phyloP scores from a whole-genome alignment of 2,113 vertebrate genomes.

The Colaptes auratus region DNA sequence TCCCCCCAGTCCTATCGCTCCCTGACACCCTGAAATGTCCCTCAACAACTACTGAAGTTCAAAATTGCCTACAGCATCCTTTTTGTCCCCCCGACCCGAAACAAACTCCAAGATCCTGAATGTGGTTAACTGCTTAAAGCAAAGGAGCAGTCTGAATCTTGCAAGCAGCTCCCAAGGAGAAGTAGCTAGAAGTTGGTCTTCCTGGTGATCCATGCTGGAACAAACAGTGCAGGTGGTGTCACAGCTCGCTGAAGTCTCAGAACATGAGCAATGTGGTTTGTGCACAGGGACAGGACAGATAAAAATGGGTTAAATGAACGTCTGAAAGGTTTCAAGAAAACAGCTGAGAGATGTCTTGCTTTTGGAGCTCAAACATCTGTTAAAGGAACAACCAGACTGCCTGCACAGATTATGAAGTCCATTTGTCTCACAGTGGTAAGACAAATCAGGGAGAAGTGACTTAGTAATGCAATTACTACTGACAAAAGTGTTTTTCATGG shows the following conservation, averaged over 20 bases:
- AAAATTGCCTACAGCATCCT: accelerated
- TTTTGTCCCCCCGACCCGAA: not conserved
- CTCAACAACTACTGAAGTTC: no score
- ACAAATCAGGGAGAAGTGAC: slow-evolving; percentile 33
- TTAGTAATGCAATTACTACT: slow-evolving; percentile 43
- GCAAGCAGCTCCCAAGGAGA: not conserved
- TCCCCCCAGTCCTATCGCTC: no score
- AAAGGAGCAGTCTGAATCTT: not conserved
- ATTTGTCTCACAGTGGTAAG: not conserved
- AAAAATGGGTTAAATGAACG: slow-evolving; percentile 27
- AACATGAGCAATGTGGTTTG: slow-evolving; percentile 34
- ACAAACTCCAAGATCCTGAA: not conserved
- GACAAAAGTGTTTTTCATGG: slow-evolving; percentile 52
- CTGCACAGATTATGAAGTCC: slow-evolving; percentile 37
- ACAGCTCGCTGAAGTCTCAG: not conserved
- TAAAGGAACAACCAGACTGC: slow-evolving; percentile 41
- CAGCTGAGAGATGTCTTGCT: slow-evolving; percentile 30
- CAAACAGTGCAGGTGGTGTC: not conserved
- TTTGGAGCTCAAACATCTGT: slow-evolving; percentile 50
- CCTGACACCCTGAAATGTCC: no score
- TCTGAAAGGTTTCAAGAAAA: slow-evolving; percentile 33
- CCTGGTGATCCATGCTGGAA: not conserved
- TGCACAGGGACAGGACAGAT: slow-evolving; percentile 37
- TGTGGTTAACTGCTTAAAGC: not conserved
- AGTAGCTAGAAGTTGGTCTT: not conserved